Evolutionary conservation across 2,888 invertebrate genomes (phyloP), one percentile per base, ranked within the genome.

Genomic region (Ceratothoa steindachneri): DNA sequence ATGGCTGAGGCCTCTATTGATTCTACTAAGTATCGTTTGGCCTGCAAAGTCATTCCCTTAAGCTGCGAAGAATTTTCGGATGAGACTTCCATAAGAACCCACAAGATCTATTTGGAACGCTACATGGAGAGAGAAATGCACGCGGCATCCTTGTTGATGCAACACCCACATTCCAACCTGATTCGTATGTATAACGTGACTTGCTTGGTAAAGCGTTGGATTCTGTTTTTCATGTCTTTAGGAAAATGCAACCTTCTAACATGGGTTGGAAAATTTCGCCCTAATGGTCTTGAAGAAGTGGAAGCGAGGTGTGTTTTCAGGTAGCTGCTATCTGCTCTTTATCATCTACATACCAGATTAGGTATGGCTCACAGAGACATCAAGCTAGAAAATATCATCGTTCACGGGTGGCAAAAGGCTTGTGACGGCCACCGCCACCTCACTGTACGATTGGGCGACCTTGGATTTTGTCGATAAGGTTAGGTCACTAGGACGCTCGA

Each of bases 31-130:
- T 60, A 22, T 24, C 19, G 60, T 1, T 60, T 60, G 27, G 60
- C 60, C 24, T 60, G 60, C 24, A 60, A 60, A 60, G 60, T 60
- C 27, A 60, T 60, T 60, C 60, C 60, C 2, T 3, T 60, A 24
- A 60, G 60, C 60, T 60, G 60, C 60, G 60, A 60, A 22, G 60
- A 60, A 60, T 60, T 60, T 60, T 12, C 60, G 12, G 60, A 60
- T 24, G 60, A 24, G 1, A 22, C 60, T 2, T 60, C 60, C 1
- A 60, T 24, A 24, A 60, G 24, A 24, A 60, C 60, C 1, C 60
- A 60, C 3, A 51, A 60, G 24, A 60, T 60, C 2, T 60, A 60
- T 60, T 24, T 60, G 27, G 60, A 60, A 60, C 60, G 60, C 1
- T 60, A 60, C 24, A 60, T 60, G 60, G 27, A 60, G 2, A 60